Evolutionary conservation across 2,113 vertebrate genomes (phyloP).

Genomic region (Esox niger): DNA sequence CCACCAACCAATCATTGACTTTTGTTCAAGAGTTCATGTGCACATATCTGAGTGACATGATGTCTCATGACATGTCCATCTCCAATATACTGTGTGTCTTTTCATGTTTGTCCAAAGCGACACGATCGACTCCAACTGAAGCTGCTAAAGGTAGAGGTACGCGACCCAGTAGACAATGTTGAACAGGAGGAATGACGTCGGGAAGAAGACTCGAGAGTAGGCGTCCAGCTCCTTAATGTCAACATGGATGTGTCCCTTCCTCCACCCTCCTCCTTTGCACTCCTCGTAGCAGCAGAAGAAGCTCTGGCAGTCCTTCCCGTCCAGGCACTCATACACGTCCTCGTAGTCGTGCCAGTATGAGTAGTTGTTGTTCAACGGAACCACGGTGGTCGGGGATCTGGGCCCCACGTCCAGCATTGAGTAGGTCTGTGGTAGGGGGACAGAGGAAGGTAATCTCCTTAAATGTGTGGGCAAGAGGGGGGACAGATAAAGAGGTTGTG

Average conservation of each 20-base stretch:
- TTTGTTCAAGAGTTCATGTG: neutral
- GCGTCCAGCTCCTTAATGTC: conserved; percentile 91
- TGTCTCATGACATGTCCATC: neutral
- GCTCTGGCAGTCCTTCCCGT: conserved; percentile 96
- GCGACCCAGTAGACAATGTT: conserved; percentile 98
- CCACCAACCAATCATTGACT: neutral
- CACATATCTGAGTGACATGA: neutral
- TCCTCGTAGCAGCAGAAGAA: conserved; percentile 98
- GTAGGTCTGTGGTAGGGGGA: conserved; percentile 79
- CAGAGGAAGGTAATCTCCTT: conserved; percentile 4
- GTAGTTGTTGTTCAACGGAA: conserved; percentile 86
- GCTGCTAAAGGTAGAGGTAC: conserved; percentile 92
- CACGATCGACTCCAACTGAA: neutral
- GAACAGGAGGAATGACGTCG: conserved; percentile 94
- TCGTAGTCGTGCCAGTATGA: conserved; percentile 95
- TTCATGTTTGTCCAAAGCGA: neutral
- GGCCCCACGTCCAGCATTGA: conserved; percentile 83
- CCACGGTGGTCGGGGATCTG: conserved; percentile 72
- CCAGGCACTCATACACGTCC: conserved; percentile 91
- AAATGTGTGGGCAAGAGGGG: neutral
- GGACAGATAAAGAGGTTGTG: neutral
- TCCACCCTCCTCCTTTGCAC: conserved; percentile 91
- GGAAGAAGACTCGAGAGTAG: conserved; percentile 95
- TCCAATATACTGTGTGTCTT: neutral
- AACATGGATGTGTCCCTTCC: conserved; percentile 87